Percentiles rank a stretch among this genome's conserved stretches.
Conservation (phyloP, 2,113 vertebrate species). For the Semicossyphus pulcher region DNA sequence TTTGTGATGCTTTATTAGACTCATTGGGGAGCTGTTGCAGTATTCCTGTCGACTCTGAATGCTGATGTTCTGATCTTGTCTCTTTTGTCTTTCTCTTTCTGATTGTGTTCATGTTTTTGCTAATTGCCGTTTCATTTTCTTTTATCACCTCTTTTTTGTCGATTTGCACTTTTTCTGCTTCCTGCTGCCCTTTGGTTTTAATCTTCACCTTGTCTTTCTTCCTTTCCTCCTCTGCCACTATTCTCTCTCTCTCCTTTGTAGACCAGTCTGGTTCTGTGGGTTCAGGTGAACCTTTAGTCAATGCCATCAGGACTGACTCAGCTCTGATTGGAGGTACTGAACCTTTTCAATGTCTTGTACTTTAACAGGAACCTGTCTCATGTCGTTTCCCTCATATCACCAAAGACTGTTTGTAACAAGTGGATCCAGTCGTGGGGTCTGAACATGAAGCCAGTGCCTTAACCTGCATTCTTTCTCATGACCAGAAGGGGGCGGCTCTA, state of each 20-base stretch:
- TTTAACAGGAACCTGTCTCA: not conserved
- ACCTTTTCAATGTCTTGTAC: slow-evolving; percentile 27
- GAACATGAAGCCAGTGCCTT: too few relatives aligned
- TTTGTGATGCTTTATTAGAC: slow-evolving; percentile 17
- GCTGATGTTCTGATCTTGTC: slow-evolving; percentile 40
- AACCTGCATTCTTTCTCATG: too few relatives aligned
- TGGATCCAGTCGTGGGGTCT: too few relatives aligned
- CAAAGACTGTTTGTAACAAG: too few relatives aligned
- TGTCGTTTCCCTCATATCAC: not conserved
- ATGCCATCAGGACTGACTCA: slow-evolving; percentile 90
- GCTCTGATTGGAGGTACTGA: slow-evolving; percentile 95
- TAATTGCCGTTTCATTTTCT: not conserved
- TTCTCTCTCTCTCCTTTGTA: slow-evolving; percentile 74
- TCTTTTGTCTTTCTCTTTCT: slow-evolving; percentile 20
- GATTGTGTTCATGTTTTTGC: not conserved
- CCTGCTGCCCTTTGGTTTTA: slow-evolving; percentile 3
- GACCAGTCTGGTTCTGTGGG: slow-evolving; percentile 92
- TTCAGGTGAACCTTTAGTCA: slow-evolving; percentile 89
- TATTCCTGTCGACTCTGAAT: slow-evolving; percentile 31
- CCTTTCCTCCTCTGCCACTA: not conserved
- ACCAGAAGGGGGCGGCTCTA: too few relatives aligned
- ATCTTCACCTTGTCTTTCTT: not conserved
- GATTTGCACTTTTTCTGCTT: not conserved
- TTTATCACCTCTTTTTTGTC: not conserved
- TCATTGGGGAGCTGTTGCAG: slow-evolving; percentile 9